These are phyloP conservation scores for Grammomys surdaster DNA, from an alignment of 2,113 vertebrate species.

Conservation along the genomic window DNA sequence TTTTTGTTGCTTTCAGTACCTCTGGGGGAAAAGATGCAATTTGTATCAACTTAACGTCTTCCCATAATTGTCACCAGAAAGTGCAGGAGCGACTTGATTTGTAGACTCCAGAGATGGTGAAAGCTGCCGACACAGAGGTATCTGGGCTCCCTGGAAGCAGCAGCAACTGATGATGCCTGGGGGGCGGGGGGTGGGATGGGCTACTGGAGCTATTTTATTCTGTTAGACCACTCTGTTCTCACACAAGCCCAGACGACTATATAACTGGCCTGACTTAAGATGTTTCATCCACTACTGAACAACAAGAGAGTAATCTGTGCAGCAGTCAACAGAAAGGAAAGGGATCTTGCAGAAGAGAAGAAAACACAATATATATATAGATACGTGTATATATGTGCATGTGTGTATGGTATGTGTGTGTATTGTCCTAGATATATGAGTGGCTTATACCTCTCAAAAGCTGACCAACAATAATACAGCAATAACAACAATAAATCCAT, in stretches of 20 bases:
- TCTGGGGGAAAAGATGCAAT: background rate
- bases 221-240: background rate
- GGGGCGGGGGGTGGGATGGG: background rate
- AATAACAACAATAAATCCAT: background rate
- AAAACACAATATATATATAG: background rate
- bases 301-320: constrained; percentile 20
- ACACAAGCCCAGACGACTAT: background rate
- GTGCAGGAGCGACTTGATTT: background rate
- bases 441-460: background rate
- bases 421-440: background rate
- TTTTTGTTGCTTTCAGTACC: background rate
- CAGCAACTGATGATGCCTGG: background rate
- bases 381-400: background rate
- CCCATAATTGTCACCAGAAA: background rate
- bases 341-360: background rate
- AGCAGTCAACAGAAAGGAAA: background rate
- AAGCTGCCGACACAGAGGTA: background rate
- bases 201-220: background rate
- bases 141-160: background rate
- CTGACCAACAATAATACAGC: background rate
- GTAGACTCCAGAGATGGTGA: background rate
- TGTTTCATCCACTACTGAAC: background rate
- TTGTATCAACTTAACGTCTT: background rate
- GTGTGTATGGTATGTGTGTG: background rate
- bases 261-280: constrained; percentile 31